Percentiles rank a stretch among this genome's conserved stretches.
Evolutionary conservation across 2,797 vertebrate genomes (phyloP).

Genomic region (Tympanoctomys barrerae): DNA sequence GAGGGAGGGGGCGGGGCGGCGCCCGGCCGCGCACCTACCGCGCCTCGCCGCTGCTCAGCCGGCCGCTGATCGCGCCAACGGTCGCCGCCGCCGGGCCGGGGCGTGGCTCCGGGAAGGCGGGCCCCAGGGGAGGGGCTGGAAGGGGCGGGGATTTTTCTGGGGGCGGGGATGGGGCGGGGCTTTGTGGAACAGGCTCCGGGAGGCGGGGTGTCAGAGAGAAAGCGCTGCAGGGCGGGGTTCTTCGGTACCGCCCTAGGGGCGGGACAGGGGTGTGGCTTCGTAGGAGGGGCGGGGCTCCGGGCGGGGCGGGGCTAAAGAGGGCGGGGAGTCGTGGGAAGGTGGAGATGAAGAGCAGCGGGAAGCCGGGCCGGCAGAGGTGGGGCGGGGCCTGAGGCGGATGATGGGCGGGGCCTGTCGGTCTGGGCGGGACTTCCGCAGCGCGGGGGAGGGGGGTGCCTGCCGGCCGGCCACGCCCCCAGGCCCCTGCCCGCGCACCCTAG

Average conservation of each 20-base stretch:
- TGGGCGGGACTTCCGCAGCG: conserved; percentile 15
- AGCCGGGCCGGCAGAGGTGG: neutral
- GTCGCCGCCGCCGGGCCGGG: neutral
- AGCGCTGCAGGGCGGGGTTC: neutral
- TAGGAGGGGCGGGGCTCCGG: neutral
- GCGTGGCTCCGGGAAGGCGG: neutral
- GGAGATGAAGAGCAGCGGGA: neutral
- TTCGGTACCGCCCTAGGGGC: neutral
- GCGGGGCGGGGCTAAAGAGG: neutral
- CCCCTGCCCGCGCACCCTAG: rapidly evolving
- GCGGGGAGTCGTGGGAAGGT: rapidly evolving
- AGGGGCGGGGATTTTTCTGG: neutral
- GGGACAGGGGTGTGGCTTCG: no score
- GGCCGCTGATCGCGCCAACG: neutral
- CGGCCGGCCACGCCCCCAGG: neutral
- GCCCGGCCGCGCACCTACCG: no score
- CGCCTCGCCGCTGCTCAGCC: no score
- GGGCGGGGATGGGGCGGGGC: no score
- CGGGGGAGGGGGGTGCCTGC: neutral
- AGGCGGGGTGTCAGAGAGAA: neutral
- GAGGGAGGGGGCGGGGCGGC: no score
- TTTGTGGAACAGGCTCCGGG: no score
- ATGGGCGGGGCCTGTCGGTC: neutral
- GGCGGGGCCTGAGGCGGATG: neutral
- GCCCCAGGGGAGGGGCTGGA: neutral